Percentiles rank a stretch among this genome's conserved stretches.
Evolutionary conservation across 2,888 invertebrate species (phyloP).

Genomic region (Latrodectus hesperus): DNA sequence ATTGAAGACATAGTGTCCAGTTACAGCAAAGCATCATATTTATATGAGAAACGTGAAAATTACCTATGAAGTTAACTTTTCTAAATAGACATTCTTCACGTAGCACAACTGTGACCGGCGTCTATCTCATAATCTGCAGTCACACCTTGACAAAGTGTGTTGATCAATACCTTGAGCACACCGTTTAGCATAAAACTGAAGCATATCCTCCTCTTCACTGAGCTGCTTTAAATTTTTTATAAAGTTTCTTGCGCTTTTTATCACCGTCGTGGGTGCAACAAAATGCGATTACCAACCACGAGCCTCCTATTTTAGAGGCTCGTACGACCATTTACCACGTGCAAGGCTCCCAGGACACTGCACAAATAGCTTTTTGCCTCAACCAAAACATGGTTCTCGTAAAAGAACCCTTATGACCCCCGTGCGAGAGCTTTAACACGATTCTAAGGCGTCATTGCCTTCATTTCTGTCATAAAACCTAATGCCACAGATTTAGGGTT

Average conservation of each 20-base stretch:
- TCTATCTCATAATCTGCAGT: slow-evolving; percentile 6
- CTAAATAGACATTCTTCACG: background rate
- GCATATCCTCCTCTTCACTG: slow-evolving; percentile 1
- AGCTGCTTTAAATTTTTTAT: slow-evolving; percentile 50
- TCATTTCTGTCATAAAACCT: slow-evolving; percentile 67
- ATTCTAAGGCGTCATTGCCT: slow-evolving; percentile 63
- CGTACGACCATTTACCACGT: slow-evolving; percentile 51
- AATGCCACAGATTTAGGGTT: slow-evolving; percentile 64
- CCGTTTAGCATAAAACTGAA: slow-evolving; percentile 1
- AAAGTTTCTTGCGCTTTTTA: slow-evolving; percentile 54
- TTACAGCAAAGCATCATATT: background rate
- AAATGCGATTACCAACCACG: slow-evolving; percentile 60
- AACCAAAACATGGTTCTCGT: slow-evolving; percentile 45
- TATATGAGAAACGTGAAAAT: background rate
- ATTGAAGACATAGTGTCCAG: too few relatives aligned
- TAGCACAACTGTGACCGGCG: too few relatives aligned
- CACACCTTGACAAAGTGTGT: slow-evolving; percentile 20
- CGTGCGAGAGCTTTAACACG: slow-evolving; percentile 55
- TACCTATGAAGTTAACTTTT: background rate
- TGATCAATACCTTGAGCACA: slow-evolving; percentile 24
- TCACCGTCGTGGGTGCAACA: slow-evolving; percentile 58
- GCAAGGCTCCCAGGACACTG: slow-evolving; percentile 21
- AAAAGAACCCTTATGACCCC: slow-evolving; percentile 54
- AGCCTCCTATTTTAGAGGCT: slow-evolving; percentile 31
- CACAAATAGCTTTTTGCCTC: slow-evolving; percentile 58